These are phyloP conservation scores for Tenebrio molitor DNA, from an alignment of 1,140 invertebrate genomes.

Conservation along the genomic window DNA sequence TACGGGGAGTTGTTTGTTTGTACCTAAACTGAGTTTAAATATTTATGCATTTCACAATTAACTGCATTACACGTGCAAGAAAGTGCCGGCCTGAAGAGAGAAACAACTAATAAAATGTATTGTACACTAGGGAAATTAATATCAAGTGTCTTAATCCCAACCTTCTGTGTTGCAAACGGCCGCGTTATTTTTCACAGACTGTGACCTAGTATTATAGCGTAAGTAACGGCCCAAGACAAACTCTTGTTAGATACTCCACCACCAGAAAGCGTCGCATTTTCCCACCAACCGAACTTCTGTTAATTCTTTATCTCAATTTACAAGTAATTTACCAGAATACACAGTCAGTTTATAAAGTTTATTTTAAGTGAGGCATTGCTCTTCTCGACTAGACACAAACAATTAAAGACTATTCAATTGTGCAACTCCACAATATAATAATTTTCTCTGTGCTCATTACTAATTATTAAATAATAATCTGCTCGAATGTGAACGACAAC, in stretches of 20 bases:
- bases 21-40: constrained; percentile 53
- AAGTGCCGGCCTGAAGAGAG: constrained; percentile 58
- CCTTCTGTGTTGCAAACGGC: constrained; percentile 61
- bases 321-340: constrained; percentile 42
- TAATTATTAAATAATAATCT: neutral
- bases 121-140: constrained; percentile 65
- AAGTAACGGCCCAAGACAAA: constrained; percentile 56
- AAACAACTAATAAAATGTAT: constrained; percentile 66
- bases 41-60: constrained; percentile 63
- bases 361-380: constrained; percentile 3
- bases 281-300: constrained; percentile 44
- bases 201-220: constrained; percentile 61
- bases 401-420: constrained; percentile 5
- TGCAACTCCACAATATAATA: neutral
- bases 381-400: constrained; percentile 11
- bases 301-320: constrained; percentile 56
- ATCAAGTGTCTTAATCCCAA: constrained; percentile 66
- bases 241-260: constrained; percentile 54
- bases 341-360: constrained; percentile 20
- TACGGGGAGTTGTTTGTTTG: constrained; percentile 8
- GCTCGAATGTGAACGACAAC: neutral
- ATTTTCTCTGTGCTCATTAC: neutral
- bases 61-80: constrained; percentile 62
- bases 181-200: constrained; percentile 64
- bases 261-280: constrained; percentile 42